phyloP scores from a whole-genome alignment of 2,888 invertebrate species.

The Pegoplata infirma region DNA sequence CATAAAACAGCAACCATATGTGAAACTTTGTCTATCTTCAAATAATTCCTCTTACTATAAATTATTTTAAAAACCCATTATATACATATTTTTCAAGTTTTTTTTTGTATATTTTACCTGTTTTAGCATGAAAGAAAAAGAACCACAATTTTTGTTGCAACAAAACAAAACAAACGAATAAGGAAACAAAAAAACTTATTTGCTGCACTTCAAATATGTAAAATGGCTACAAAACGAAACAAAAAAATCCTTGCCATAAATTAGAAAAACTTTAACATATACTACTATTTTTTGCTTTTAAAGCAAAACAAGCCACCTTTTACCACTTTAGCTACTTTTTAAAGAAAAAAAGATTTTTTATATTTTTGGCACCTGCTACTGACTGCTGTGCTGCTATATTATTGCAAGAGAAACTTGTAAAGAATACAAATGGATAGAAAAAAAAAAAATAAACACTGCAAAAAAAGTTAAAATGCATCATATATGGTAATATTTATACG shows the following conservation, averaged over 20 bases:
- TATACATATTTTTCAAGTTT: background rate
- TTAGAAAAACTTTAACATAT: constrained; percentile 44
- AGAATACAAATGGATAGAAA: too few species aligned
- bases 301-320: constrained; percentile 34
- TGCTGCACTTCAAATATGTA: constrained; percentile 14
- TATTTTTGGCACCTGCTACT: constrained; percentile 43
- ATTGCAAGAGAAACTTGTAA: too few species aligned
- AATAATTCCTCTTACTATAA: background rate
- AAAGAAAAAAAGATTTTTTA: constrained; percentile 29
- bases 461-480: too few species aligned
- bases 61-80: background rate
- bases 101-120: too few species aligned
- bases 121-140: too few species aligned
- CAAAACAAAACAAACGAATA: too few species aligned
- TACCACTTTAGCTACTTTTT: constrained; percentile 4
- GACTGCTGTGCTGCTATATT: too few species aligned
- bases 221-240: constrained; percentile 13
- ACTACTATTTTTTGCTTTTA: too few species aligned
- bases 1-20: background rate
- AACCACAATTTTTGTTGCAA: background rate
- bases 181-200: too few species aligned
- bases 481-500: too few species aligned
- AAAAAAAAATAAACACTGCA: too few species aligned
- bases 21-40: background rate
- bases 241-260: constrained; percentile 37